phyloP scores from a whole-genome alignment of 2,888 invertebrate genomes.

The Stenoptilia bipunctidactyla region DNA sequence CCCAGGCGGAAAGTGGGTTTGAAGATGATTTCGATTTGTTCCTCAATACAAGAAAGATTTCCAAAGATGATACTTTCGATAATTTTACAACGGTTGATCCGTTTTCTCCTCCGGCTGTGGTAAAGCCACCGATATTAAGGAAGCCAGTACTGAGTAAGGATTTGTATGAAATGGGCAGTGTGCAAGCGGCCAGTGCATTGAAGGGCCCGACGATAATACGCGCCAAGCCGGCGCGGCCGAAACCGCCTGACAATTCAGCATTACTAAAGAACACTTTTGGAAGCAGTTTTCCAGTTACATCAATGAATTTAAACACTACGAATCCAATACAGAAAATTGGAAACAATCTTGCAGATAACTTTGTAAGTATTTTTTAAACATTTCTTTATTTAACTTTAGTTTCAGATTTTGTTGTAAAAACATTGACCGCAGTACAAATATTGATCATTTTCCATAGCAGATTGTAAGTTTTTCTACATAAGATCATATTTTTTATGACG shows the following conservation, averaged over 20 bases:
- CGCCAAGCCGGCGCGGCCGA: conserved; percentile 72
- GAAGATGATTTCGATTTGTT: conserved; percentile 86
- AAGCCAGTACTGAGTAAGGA: conserved; percentile 73
- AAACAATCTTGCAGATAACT: conserved; percentile 43
- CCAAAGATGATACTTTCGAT: conserved; percentile 55
- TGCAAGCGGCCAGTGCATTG: conserved; percentile 4
- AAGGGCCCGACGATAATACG: conserved; percentile 83
- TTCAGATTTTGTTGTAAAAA: too few relatives aligned
- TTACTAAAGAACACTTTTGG: conserved; percentile 50
- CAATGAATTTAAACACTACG: conserved; percentile 55
- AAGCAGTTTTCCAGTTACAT: conserved; percentile 31
- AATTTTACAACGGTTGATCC: conserved; percentile 69
- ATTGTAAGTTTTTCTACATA: too few relatives aligned
- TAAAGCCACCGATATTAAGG: conserved; percentile 49
- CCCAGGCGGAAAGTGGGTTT: conserved; percentile 83
- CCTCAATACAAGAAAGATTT: conserved; percentile 54
- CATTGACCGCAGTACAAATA: too few relatives aligned
- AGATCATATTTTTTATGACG: too few relatives aligned
- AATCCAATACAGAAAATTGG: conserved; percentile 52
- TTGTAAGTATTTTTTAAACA: conserved; percentile 55
- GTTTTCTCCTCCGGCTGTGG: conserved; percentile 57
- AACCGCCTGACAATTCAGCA: conserved; percentile 63
- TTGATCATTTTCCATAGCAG: too few relatives aligned
- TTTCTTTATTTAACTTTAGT: too few relatives aligned
- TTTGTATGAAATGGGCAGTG: conserved; percentile 68